Conservation (phyloP, 2,113 vertebrate genomes). For the Boleophthalmus pectinirostris region DNA sequence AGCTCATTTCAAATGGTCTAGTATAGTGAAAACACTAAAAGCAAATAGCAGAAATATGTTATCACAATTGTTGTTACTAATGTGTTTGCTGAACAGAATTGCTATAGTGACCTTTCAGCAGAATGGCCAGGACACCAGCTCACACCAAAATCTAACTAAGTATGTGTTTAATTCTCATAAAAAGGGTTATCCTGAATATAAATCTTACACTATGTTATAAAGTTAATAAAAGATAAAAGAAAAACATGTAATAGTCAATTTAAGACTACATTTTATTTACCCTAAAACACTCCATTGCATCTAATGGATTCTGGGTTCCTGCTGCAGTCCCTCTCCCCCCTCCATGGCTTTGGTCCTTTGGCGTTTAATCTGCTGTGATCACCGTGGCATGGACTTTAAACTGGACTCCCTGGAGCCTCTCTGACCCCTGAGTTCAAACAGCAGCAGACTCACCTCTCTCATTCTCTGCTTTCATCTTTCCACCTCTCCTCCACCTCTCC, state of each 20-base stretch:
- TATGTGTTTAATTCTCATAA: too few relatives aligned
- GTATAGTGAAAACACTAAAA: not conserved
- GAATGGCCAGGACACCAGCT: not conserved
- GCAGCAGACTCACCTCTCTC: conserved; percentile 40
- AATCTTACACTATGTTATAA: too few relatives aligned
- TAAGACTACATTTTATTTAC: not conserved
- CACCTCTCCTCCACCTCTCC: not conserved
- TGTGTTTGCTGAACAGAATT: not conserved
- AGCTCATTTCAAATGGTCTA: not conserved
- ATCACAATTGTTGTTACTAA: not conserved
- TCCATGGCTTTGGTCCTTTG: conserved; percentile 10
- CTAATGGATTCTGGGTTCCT: conserved; percentile 1
- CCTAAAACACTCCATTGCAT: not conserved
- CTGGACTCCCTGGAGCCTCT: conserved; percentile 38
- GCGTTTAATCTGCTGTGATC: conserved; percentile 38
- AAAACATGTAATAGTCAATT: not conserved
- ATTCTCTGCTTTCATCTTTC: conserved; percentile 47
- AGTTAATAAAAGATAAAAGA: too few relatives aligned
- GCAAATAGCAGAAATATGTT: not conserved
- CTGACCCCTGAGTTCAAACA: conserved; percentile 62
- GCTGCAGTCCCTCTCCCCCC: conserved; percentile 25
- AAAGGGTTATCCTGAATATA: too few relatives aligned
- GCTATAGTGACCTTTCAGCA: not conserved
- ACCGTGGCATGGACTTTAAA: conserved; percentile 39
- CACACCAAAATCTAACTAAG: too few relatives aligned